phyloP scores from a whole-genome alignment of 2,797 vertebrate genomes.

The Brachymystax lenok region DNA sequence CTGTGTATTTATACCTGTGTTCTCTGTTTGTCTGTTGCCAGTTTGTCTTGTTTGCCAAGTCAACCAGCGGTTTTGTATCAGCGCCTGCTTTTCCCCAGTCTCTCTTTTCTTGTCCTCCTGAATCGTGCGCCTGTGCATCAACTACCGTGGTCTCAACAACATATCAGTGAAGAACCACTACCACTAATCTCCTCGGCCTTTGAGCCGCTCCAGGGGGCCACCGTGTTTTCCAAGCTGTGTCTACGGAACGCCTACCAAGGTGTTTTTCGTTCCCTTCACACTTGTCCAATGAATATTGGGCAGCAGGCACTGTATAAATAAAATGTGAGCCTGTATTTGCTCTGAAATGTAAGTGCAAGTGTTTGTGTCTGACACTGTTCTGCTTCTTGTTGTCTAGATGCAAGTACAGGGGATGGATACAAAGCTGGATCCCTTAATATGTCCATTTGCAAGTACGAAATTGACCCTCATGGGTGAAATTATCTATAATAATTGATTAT shows the following conservation, averaged over 20 bases:
- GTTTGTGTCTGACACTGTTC: conserved; percentile 15
- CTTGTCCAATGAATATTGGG: neutral
- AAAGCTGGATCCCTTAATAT: conserved; percentile 65
- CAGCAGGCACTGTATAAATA: neutral
- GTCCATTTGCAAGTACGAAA: conserved; percentile 69
- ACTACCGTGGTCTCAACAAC: too few species aligned
- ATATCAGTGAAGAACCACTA: too few species aligned
- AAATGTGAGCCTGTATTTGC: neutral
- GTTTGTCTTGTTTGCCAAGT: too few species aligned
- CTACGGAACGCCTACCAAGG: neutral
- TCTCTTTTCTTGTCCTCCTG: too few species aligned
- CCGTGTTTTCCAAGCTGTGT: too few species aligned
- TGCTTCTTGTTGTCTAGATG: conserved; percentile 44
- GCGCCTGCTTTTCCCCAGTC: too few species aligned
- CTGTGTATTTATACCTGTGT: too few species aligned
- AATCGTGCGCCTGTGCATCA: too few species aligned
- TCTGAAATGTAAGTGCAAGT: neutral
- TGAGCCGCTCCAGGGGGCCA: too few species aligned
- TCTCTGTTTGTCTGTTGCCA: too few species aligned
- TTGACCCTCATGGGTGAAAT: neutral
- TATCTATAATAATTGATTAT: neutral
- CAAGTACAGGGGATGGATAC: conserved; percentile 67
- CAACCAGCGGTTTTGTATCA: too few species aligned
- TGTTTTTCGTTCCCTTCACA: neutral
- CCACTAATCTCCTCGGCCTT: too few species aligned